Percentiles rank a stretch among this genome's conserved stretches.
Evolutionary conservation across 2,888 invertebrate species (phyloP).

Genomic region (Slavum lentiscoides): DNA sequence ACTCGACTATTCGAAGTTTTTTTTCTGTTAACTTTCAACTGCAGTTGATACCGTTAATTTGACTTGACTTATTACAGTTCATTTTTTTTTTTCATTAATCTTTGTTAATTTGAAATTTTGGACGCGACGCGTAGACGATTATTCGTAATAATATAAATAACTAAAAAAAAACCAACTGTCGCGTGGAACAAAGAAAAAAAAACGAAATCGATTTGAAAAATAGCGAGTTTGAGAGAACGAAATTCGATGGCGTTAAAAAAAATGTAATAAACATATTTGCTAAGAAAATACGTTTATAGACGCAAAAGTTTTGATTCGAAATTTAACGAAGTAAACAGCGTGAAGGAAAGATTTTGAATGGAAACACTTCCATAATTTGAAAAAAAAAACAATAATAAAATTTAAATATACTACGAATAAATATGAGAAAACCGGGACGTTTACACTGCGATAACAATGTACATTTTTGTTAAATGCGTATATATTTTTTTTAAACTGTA

Average conservation of each 20-base stretch:
- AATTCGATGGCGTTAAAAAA: neutral
- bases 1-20: too few relatives aligned
- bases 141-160: neutral
- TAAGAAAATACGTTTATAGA: neutral
- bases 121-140: too few relatives aligned
- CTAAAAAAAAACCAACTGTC: neutral
- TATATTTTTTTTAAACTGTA: neutral
- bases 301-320: slow-evolving; percentile 29
- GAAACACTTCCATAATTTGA: slow-evolving; percentile 8
- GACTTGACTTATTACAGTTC: too few relatives aligned
- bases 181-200: neutral
- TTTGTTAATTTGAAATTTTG: too few relatives aligned
- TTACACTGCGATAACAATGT: slow-evolving; percentile 19
- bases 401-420: slow-evolving; percentile 39
- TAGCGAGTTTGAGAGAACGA: neutral
- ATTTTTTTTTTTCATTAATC: too few relatives aligned
- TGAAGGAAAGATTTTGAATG: neutral
- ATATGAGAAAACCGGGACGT: slow-evolving; percentile 23
- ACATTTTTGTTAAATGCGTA: slow-evolving; percentile 16
- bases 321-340: neutral
- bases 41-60: too few relatives aligned
- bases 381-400: slow-evolving; percentile 28
- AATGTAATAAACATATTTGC: neutral
- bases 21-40: too few relatives aligned
- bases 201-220: neutral